Evolutionary conservation across 1,140 invertebrate genomes (phyloP).

Genomic region (Leucophenga varia): DNA sequence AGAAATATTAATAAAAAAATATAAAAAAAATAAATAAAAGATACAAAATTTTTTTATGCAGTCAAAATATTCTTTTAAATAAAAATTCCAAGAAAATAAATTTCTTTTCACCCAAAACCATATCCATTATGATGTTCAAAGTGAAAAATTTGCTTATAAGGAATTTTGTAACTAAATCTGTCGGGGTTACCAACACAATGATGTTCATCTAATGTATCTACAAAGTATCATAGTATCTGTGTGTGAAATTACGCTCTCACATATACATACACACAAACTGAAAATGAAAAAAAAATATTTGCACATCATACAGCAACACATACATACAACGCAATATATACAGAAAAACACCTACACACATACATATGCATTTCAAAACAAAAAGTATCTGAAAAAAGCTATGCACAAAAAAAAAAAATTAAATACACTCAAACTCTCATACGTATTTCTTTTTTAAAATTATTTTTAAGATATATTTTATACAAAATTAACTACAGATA

Average conservation of each 20-base stretch:
- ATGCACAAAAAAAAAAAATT: too few species aligned
- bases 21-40: not conserved
- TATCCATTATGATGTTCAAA: slow-evolving; percentile 13
- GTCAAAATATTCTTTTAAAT: not conserved
- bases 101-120: not conserved
- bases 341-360: not conserved
- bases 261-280: slow-evolving; percentile 1
- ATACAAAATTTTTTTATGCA: slow-evolving; percentile 1
- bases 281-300: slow-evolving; percentile 28
- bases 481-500: slow-evolving; percentile 51
- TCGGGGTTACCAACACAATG: slow-evolving; percentile 18
- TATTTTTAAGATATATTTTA: too few species aligned
- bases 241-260: slow-evolving; percentile 33
- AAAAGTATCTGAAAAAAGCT: not conserved
- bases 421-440: too few species aligned
- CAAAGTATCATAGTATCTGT: too few species aligned
- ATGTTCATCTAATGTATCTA: too few species aligned
- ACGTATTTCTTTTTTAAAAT: too few species aligned
- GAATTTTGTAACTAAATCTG: slow-evolving; percentile 56
- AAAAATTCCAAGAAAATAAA: not conserved
- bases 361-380: not conserved
- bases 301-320: slow-evolving; percentile 23
- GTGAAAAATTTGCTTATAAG: slow-evolving; percentile 49
- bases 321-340: slow-evolving; percentile 16
- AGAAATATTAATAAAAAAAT: slow-evolving; percentile 3